Conservation (phyloP, 2,797 vertebrate genomes). For the Falco berigora region DNA sequence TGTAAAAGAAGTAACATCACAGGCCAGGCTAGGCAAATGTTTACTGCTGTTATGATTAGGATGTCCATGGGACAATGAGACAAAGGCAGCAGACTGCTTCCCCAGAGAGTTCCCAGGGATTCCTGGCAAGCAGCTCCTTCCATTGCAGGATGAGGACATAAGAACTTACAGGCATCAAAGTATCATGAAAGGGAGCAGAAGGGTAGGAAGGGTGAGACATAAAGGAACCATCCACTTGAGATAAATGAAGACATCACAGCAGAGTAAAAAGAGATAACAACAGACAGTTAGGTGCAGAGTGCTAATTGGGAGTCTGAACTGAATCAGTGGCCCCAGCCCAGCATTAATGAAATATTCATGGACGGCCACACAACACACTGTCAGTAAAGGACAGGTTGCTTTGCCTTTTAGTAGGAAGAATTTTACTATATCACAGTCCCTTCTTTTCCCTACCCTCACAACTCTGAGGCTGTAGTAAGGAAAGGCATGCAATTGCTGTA, state of each 20-base stretch:
- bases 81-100: neutral
- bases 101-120: neutral
- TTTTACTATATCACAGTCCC: neutral
- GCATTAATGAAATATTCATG: constrained; percentile 64
- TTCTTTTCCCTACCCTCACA: neutral
- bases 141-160: neutral
- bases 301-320: constrained; percentile 65
- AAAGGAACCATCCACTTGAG: constrained; percentile 26
- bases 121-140: neutral
- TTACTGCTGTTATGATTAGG: neutral
- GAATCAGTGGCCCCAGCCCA: constrained; percentile 50
- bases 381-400: constrained; percentile 32
- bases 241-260: constrained; percentile 64
- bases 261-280: constrained; percentile 55
- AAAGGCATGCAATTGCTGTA: neutral
- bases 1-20: neutral
- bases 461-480: neutral
- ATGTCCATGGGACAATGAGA: neutral
- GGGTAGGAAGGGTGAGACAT: constrained; percentile 8
- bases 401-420: neutral
- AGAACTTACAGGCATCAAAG: neutral
- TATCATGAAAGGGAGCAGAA: neutral
- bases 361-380: neutral
- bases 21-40: neutral
- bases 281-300: constrained; percentile 63